Evolutionary conservation across 2,888 invertebrate species (phyloP).

Genomic region (Cheilosia soror): DNA sequence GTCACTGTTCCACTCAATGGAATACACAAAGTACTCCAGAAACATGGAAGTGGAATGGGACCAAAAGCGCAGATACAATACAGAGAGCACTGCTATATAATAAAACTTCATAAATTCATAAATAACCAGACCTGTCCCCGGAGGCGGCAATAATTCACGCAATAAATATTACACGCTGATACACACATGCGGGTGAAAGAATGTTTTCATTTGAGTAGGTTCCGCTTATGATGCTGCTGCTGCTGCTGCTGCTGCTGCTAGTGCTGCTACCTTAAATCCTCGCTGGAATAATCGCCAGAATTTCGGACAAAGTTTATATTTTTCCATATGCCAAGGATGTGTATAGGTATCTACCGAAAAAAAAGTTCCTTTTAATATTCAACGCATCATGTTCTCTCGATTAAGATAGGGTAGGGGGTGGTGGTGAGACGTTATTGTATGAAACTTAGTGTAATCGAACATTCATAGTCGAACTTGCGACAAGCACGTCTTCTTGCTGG

Average conservation of each 20-base stretch:
- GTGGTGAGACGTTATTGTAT: constrained; percentile 3
- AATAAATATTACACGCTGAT: constrained; percentile 71
- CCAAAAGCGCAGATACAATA: constrained; percentile 32
- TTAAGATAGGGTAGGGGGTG: constrained; percentile 37
- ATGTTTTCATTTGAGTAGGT: constrained; percentile 67
- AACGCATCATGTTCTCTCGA: constrained; percentile 68
- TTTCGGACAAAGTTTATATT: constrained; percentile 15
- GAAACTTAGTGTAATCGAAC: constrained; percentile 51
- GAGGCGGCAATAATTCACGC: constrained; percentile 75
- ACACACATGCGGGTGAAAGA: constrained; percentile 68
- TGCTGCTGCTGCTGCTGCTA: not conserved
- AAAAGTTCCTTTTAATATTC: constrained; percentile 60
- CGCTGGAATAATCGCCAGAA: no score
- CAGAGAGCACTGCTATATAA: constrained; percentile 55
- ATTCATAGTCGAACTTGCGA: constrained; percentile 35
- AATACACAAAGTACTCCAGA: constrained; percentile 40
- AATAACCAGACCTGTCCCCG: constrained; percentile 74
- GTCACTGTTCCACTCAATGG: constrained; percentile 41
- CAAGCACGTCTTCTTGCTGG: constrained; percentile 37
- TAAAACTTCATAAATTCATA: constrained; percentile 75
- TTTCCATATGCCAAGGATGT: constrained; percentile 18
- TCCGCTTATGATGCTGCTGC: constrained; percentile 6
- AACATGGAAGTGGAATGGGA: constrained; percentile 15
- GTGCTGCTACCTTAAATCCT: constrained; percentile 15
- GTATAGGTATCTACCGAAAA: not conserved